Evolutionary conservation across 2,113 vertebrate species (phyloP).

Genomic region (Promerops cafer): DNA sequence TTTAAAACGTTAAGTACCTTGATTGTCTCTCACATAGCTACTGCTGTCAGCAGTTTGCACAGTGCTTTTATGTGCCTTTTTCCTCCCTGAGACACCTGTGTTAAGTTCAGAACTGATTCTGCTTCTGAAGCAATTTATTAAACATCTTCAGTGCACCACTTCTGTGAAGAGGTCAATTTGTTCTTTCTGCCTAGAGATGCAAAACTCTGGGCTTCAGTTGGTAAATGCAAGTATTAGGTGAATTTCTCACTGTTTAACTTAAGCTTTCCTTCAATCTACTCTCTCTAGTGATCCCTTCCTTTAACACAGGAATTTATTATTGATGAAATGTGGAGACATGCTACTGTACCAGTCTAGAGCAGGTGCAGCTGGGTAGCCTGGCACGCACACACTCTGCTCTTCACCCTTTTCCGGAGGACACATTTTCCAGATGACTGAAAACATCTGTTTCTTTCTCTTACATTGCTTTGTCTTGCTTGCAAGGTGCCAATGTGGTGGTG

Average conservation of each 20-base stretch:
- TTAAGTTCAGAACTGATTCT: slow-evolving; percentile 36
- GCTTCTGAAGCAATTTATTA: slow-evolving; percentile 59
- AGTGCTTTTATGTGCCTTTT: slow-evolving; percentile 31
- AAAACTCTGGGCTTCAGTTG: not conserved
- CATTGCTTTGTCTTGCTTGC: not conserved
- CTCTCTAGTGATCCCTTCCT: not conserved
- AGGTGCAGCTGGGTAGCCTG: not conserved
- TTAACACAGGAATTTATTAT: not conserved
- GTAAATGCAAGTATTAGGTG: not conserved
- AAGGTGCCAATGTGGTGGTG: not conserved
- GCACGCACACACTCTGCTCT: not conserved
- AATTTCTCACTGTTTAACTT: not conserved
- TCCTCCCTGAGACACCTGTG: slow-evolving; percentile 10
- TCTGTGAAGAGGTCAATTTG: slow-evolving; percentile 59
- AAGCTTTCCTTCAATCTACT: not conserved
- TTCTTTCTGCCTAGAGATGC: slow-evolving; percentile 37
- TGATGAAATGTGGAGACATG: not conserved
- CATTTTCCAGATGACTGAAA: not conserved
- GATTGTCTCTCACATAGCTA: slow-evolving; percentile 44
- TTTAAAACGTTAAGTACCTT: slow-evolving; percentile 47
- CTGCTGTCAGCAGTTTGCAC: slow-evolving; percentile 48
- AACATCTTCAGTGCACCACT: slow-evolving; percentile 7
- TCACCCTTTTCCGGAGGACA: not conserved
- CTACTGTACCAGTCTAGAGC: not conserved
- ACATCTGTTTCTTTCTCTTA: not conserved